Conservation (phyloP, 2,797 vertebrate species). For the Xenops minutus region DNA sequence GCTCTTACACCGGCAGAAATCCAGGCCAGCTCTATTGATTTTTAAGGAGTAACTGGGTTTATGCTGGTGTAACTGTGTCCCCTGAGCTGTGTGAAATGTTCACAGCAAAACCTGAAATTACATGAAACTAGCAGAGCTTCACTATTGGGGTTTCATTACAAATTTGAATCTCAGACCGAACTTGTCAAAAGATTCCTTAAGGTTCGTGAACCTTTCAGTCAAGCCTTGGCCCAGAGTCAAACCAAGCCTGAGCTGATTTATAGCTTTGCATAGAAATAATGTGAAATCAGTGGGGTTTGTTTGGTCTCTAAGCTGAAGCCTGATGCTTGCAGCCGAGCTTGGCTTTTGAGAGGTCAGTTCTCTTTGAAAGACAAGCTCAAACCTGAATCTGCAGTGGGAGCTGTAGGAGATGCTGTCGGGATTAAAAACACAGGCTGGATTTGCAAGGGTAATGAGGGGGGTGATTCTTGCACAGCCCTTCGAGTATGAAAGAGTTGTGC, state of each 20-base stretch:
- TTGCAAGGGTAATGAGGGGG: background rate
- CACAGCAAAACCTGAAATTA: constrained; percentile 51
- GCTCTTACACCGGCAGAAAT: constrained; percentile 20
- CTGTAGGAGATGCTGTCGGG: constrained; percentile 3
- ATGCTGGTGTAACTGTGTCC: constrained; percentile 31
- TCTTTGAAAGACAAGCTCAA: constrained; percentile 35
- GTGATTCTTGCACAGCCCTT: background rate
- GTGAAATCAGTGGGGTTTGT: constrained; percentile 50
- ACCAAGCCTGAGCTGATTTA: constrained; percentile 58
- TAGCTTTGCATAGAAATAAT: constrained; percentile 61
- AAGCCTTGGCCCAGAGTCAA: constrained; percentile 63
- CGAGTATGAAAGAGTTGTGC: background rate
- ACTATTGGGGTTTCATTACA: constrained; percentile 57
- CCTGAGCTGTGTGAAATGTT: constrained; percentile 51
- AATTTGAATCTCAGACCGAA: constrained; percentile 38
- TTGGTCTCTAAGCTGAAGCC: constrained; percentile 47
- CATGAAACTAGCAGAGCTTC: constrained; percentile 30
- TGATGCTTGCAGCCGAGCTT: background rate
- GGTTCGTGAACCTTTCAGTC: constrained; percentile 72
- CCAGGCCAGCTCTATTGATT: constrained; percentile 29
- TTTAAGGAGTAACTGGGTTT: constrained; percentile 47
- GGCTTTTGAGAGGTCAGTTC: constrained; percentile 36
- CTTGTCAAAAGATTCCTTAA: constrained; percentile 68
- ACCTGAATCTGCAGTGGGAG: constrained; percentile 9
- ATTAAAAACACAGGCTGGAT: constrained; percentile 18